Evolutionary conservation across 2,797 vertebrate genomes (phyloP).

Genomic region (Bradypus variegatus): DNA sequence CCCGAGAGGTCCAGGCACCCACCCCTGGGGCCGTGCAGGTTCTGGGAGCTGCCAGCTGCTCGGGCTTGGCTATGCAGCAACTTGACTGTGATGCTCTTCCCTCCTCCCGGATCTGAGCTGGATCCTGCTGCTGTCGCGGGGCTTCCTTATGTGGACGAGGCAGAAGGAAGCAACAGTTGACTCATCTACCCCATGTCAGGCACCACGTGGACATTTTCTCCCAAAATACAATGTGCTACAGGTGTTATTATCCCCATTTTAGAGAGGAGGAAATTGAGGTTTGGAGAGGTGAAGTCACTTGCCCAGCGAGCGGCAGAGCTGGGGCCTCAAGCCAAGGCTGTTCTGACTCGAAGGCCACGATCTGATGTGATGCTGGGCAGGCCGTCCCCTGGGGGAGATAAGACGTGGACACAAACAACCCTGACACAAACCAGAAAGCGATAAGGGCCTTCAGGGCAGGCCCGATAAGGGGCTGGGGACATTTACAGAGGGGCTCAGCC

Average conservation of each 20-base stretch:
- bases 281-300: neutral
- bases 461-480: neutral
- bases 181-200: neutral
- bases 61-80: neutral
- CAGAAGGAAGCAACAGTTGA: too few relatives aligned
- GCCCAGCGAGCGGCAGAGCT: neutral
- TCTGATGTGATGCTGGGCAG: neutral
- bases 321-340: neutral
- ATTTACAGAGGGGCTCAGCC: neutral
- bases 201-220: fast-evolving
- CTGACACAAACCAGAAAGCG: constrained; percentile 8
- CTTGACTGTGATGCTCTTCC: neutral
- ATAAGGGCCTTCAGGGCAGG: neutral
- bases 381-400: neutral
- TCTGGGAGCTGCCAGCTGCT: neutral
- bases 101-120: neutral
- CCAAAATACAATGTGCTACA: fast-evolving
- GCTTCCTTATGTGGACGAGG: neutral
- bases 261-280: neutral
- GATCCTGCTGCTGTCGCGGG: neutral
- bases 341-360: neutral
- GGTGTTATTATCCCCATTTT: neutral
- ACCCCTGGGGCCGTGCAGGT: neutral
- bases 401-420: neutral
- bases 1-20: neutral